phyloP scores from a whole-genome alignment of 2,888 invertebrate species.

The Automeris io region DNA sequence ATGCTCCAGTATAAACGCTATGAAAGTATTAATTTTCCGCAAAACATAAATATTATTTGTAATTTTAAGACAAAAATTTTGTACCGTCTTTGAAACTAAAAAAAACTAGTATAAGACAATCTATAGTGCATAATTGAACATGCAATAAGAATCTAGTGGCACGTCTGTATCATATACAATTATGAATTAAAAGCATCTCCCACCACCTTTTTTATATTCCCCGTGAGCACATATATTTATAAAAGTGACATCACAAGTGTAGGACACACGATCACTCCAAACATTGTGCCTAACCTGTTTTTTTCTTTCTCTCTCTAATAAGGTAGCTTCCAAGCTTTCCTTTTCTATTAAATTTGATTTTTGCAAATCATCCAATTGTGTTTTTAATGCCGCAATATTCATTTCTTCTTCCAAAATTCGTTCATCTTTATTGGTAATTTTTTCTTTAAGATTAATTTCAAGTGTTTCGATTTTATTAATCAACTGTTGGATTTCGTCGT shows the following conservation, averaged over 20 bases:
- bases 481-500: constrained; percentile 36
- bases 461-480: constrained; percentile 31
- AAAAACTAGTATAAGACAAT: no score
- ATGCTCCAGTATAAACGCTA: no score
- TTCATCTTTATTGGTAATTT: constrained; percentile 33
- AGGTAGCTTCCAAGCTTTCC: constrained; percentile 29
- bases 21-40: no score
- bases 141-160: background rate
- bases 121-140: background rate
- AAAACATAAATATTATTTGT: no score
- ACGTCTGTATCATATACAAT: background rate
- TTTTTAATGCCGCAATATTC: constrained; percentile 31
- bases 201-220: constrained; percentile 4
- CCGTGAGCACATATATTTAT: constrained; percentile 2
- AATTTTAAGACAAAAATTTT: no score
- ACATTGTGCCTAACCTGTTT: constrained; percentile 50
- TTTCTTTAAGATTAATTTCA: constrained; percentile 22
- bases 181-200: background rate
- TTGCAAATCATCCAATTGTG: constrained; percentile 35
- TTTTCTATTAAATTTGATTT: constrained; percentile 39
- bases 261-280: constrained; percentile 21
- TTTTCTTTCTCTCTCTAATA: constrained; percentile 42
- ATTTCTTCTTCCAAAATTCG: constrained; percentile 26
- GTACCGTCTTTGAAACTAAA: no score
- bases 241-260: constrained; percentile 10